Evolutionary conservation across 1,140 invertebrate genomes (phyloP).

Genomic region (Zophobas morio): DNA sequence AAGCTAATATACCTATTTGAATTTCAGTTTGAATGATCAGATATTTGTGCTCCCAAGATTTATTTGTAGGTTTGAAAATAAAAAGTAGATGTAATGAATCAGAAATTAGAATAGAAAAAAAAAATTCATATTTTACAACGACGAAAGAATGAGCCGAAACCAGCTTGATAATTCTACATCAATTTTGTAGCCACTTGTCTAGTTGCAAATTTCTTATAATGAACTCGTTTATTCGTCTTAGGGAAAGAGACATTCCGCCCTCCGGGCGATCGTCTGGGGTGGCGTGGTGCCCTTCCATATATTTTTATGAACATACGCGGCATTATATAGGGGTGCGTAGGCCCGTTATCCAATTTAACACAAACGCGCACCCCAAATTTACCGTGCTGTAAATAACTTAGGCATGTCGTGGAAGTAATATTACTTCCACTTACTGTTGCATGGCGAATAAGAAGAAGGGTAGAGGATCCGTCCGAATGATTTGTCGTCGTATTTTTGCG

Average conservation of each 20-base stretch:
- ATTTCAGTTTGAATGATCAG: too few relatives aligned
- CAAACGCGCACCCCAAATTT: slow-evolving; percentile 60
- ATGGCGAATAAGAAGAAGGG: slow-evolving; percentile 57
- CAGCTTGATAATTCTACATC: too few relatives aligned
- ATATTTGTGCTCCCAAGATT: too few relatives aligned
- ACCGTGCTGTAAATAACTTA: slow-evolving; percentile 64
- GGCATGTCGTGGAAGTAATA: slow-evolving; percentile 64
- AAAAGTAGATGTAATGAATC: too few relatives aligned
- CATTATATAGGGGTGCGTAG: slow-evolving; percentile 50
- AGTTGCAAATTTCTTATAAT: too few relatives aligned
- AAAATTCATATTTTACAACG: too few relatives aligned
- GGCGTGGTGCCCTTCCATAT: not conserved
- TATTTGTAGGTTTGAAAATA: too few relatives aligned
- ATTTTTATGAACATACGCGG: slow-evolving; percentile 52
- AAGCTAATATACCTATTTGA: too few relatives aligned
- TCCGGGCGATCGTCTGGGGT: not conserved
- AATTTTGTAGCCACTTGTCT: too few relatives aligned
- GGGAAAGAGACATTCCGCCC: not conserved
- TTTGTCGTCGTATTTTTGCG: slow-evolving; percentile 62
- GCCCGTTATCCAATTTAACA: slow-evolving; percentile 63
- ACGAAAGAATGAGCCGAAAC: too few relatives aligned
- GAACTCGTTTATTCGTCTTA: not conserved
- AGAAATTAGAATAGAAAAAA: too few relatives aligned
- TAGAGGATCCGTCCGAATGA: slow-evolving; percentile 57
- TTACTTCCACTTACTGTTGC: slow-evolving; percentile 63